These are phyloP conservation scores for Anguilla anguilla DNA, from an alignment of 2,797 vertebrate species.

Conservation along the genomic window DNA sequence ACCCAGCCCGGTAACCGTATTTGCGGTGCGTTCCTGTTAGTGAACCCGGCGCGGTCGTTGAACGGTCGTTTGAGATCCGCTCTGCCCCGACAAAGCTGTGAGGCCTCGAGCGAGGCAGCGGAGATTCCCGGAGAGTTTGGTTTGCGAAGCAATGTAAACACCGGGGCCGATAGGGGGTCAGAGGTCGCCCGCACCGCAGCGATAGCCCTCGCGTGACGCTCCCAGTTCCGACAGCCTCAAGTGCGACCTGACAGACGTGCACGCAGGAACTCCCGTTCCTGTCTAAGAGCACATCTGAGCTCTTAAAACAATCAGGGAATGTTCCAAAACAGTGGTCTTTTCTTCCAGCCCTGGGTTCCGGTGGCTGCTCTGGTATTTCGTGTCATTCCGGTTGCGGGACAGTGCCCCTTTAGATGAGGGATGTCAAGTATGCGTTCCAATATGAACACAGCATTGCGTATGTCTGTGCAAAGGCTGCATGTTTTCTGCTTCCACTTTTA, in stretches of 20 bases:
- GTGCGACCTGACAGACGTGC: constrained; percentile 46
- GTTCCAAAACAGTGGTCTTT: constrained; percentile 35
- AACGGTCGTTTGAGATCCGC: constrained; percentile 31
- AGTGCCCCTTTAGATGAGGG: constrained; percentile 2
- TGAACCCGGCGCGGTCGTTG: constrained; percentile 30
- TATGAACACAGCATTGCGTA: constrained; percentile 1
- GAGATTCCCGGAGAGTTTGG: constrained; percentile 17
- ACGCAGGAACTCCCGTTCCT: constrained; percentile 42
- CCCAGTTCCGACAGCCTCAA: constrained; percentile 47
- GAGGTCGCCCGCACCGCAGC: constrained; percentile 42
- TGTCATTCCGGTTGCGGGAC: constrained; percentile 3
- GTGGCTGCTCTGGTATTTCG: neutral
- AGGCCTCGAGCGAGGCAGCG: neutral
- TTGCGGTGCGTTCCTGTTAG: constrained; percentile 35
- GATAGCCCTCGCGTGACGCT: constrained; percentile 42
- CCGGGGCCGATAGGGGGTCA: constrained; percentile 45
- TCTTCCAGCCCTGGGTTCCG: constrained; percentile 13
- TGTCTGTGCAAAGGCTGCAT: constrained; percentile 27
- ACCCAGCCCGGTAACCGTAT: constrained; percentile 35
- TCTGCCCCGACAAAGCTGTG: neutral
- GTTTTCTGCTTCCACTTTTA: constrained; percentile 36
- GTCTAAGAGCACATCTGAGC: constrained; percentile 27
- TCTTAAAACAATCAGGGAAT: constrained; percentile 41
- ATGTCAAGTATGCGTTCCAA: constrained; percentile 30
- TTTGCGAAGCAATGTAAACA: constrained; percentile 20